phyloP scores from a whole-genome alignment of 1,140 invertebrate genomes.

The Apis cerana region DNA sequence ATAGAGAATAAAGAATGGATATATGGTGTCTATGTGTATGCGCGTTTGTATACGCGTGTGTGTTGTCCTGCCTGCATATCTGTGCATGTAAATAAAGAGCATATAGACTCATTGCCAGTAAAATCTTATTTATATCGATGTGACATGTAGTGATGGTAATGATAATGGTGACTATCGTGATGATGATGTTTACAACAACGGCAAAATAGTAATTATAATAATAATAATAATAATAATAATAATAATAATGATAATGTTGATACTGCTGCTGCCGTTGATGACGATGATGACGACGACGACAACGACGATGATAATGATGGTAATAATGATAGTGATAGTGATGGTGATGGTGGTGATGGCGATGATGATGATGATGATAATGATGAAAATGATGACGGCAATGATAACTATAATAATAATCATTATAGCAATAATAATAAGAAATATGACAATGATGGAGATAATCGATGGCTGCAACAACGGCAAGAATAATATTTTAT shows the following conservation, averaged over 20 bases:
- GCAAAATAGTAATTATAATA: constrained; percentile 30
- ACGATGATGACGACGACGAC: neutral
- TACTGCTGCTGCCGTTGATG: neutral
- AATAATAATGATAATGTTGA: neutral
- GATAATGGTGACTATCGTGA: neutral
- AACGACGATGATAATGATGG: constrained; percentile 35
- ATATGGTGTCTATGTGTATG: neutral
- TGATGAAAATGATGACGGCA: neutral
- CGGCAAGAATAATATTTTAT: constrained; percentile 33
- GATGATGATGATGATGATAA: neutral
- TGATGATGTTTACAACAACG: neutral
- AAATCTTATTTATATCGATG: constrained; percentile 53
- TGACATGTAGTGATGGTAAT: neutral
- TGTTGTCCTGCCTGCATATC: neutral
- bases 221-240: neutral
- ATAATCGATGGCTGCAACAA: constrained; percentile 5
- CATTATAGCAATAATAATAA: constrained; percentile 15
- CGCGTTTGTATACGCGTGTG: neutral
- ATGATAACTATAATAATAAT: constrained; percentile 13
- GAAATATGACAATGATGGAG: constrained; percentile 56
- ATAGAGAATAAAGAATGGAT: constrained; percentile 54
- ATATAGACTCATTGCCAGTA: constrained; percentile 45
- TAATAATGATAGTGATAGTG: constrained; percentile 42
- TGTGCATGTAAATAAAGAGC: constrained; percentile 15
- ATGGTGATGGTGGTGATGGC: neutral